phyloP scores from a whole-genome alignment of 2,888 invertebrate genomes.

The Ramazzottius varieornatus region DNA sequence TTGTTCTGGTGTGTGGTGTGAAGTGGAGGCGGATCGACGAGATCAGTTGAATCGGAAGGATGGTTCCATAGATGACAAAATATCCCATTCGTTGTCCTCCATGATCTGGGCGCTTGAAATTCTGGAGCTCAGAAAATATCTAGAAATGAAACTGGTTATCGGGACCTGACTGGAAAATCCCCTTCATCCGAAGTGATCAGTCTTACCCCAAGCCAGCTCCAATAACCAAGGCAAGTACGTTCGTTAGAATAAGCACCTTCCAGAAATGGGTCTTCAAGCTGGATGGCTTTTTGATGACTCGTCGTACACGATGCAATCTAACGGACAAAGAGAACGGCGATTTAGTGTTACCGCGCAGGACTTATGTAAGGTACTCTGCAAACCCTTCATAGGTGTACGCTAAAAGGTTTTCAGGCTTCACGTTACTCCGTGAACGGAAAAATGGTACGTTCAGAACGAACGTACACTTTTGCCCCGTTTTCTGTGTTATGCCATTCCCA shows the following conservation, averaged over 20 bases:
- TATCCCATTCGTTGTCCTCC: not conserved
- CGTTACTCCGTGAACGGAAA: too few species aligned
- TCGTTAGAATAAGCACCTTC: not conserved
- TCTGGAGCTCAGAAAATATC: not conserved
- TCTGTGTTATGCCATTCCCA: not conserved
- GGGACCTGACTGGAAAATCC: not conserved
- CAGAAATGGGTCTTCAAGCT: not conserved
- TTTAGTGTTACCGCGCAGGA: too few species aligned
- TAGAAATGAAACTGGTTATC: not conserved
- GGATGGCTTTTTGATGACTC: not conserved
- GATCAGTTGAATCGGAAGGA: not conserved
- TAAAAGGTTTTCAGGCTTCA: not conserved
- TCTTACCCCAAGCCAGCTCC: constrained; percentile 1
- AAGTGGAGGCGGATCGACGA: too few species aligned
- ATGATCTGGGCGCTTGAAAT: not conserved
- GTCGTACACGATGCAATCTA: not conserved
- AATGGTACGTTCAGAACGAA: not conserved
- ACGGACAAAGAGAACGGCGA: not conserved
- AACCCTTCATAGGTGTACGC: too few species aligned
- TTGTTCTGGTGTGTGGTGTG: too few species aligned
- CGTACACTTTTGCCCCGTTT: not conserved
- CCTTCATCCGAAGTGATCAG: not conserved
- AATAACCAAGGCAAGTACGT: not conserved
- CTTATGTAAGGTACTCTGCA: too few species aligned
- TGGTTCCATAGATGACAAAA: not conserved